phyloP scores from a whole-genome alignment of 2,797 vertebrate genomes.

The Typhlichthys eigenmanni region DNA sequence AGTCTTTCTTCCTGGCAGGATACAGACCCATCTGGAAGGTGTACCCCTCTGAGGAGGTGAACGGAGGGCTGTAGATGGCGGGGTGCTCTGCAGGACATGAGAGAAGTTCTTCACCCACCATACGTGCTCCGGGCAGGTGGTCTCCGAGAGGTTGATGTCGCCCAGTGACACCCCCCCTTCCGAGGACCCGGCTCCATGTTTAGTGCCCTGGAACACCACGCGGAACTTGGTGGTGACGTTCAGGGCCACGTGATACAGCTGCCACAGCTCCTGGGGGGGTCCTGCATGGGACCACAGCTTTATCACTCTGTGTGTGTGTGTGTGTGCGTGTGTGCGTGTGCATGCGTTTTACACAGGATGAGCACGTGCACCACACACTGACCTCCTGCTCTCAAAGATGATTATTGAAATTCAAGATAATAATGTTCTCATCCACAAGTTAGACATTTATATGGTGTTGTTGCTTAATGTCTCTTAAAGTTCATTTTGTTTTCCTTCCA shows the following conservation, averaged over 20 bases:
- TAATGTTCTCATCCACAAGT: not conserved
- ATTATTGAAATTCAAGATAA: not conserved
- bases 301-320: too few relatives aligned
- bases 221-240: constrained; percentile 81
- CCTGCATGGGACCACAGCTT: constrained; percentile 45
- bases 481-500: too few relatives aligned
- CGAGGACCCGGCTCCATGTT: constrained; percentile 49
- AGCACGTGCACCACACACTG: too few relatives aligned
- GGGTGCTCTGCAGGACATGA: constrained; percentile 67
- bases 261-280: constrained; percentile 78
- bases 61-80: constrained; percentile 81
- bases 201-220: constrained; percentile 82
- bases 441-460: too few relatives aligned
- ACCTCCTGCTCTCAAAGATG: too few relatives aligned
- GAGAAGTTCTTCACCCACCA: constrained; percentile 89
- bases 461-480: too few relatives aligned
- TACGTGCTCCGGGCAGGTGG: constrained; percentile 84
- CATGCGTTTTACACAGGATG: too few relatives aligned
- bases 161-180: constrained; percentile 87
- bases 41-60: constrained; percentile 86
- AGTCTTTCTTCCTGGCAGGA: constrained; percentile 52
- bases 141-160: constrained; percentile 92
- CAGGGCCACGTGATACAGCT: constrained; percentile 83
- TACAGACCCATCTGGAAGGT: constrained; percentile 83
- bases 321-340: too few relatives aligned